Evolutionary conservation across 2,797 vertebrate species (phyloP).

Genomic region (Carapus acus): DNA sequence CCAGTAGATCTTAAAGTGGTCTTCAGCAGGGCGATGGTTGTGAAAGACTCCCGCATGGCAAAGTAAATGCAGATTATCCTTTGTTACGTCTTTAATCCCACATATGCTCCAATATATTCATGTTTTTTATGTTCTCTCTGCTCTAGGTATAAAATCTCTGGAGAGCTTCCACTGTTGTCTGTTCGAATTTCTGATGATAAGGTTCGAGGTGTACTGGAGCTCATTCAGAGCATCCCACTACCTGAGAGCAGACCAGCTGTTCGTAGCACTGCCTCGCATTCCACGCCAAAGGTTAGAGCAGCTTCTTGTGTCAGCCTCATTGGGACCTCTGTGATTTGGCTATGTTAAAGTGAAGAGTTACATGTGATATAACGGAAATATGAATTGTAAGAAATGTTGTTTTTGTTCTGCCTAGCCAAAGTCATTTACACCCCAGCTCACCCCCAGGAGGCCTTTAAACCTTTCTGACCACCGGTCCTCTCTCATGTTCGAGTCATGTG

Average conservation of each 20-base stretch:
- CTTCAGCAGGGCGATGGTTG: conserved; percentile 91
- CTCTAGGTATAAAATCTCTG: conserved; percentile 88
- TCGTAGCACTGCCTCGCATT: conserved; percentile 49
- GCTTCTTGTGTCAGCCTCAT: background rate
- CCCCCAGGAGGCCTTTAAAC: conserved; percentile 68
- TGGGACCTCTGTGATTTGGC: too few relatives aligned
- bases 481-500: conserved; percentile 83
- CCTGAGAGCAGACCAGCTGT: conserved; percentile 73
- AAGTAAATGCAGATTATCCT: conserved; percentile 71
- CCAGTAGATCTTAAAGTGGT: conserved; percentile 89
- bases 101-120: background rate
- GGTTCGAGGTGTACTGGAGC: conserved; percentile 80
- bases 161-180: conserved; percentile 86
- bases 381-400: too few relatives aligned
- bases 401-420: conserved; percentile 46
- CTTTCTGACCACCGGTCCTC: conserved; percentile 78
- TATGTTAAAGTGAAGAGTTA: too few relatives aligned
- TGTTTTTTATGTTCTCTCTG: conserved; percentile 19
- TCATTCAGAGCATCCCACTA: conserved; percentile 91
- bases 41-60: conserved; percentile 91
- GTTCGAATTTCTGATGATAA: conserved; percentile 90
- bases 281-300: conserved; percentile 68
- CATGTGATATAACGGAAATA: too few relatives aligned
- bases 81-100: too few relatives aligned
- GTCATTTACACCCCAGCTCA: conserved; percentile 72